A percentile compares a stretch with the other conserved stretches of the same genome.
Evolutionary conservation across 2,888 invertebrate genomes (phyloP).

Genomic region (Polia nebulosa): DNA sequence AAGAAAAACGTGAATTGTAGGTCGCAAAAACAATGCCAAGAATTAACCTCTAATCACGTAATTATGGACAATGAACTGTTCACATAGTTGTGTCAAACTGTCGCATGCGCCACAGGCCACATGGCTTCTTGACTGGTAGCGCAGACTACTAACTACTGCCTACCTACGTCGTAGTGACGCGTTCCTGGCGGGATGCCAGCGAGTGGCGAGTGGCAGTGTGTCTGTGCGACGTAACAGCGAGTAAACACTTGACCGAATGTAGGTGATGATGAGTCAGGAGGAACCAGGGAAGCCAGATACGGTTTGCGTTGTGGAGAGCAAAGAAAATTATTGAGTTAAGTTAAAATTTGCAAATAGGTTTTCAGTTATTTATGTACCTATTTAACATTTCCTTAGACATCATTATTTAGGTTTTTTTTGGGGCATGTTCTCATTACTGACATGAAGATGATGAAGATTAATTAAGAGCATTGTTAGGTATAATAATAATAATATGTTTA

Average conservation of each 20-base stretch:
- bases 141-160: too few species aligned
- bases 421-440: too few species aligned
- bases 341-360: neutral
- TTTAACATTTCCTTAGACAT: too few species aligned
- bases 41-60: slow-evolving; percentile 39
- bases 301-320: neutral
- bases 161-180: slow-evolving; percentile 53
- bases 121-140: slow-evolving; percentile 22
- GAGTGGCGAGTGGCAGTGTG: slow-evolving; percentile 21
- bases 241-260: slow-evolving; percentile 50
- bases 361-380: too few species aligned
- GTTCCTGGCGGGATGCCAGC: slow-evolving; percentile 57
- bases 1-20: slow-evolving; percentile 10
- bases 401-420: too few species aligned
- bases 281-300: neutral
- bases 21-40: slow-evolving; percentile 49
- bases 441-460: too few species aligned
- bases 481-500: too few species aligned
- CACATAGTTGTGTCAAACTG: slow-evolving; percentile 32
- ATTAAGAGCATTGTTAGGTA: too few species aligned
- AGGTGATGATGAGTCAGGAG: slow-evolving; percentile 50
- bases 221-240: slow-evolving; percentile 44
- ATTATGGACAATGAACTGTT: slow-evolving; percentile 55
- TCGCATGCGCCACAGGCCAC: slow-evolving; percentile 34
- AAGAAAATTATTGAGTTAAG: neutral